phyloP scores from a whole-genome alignment of 1,140 invertebrate species.

The Lepidostoma basale region DNA sequence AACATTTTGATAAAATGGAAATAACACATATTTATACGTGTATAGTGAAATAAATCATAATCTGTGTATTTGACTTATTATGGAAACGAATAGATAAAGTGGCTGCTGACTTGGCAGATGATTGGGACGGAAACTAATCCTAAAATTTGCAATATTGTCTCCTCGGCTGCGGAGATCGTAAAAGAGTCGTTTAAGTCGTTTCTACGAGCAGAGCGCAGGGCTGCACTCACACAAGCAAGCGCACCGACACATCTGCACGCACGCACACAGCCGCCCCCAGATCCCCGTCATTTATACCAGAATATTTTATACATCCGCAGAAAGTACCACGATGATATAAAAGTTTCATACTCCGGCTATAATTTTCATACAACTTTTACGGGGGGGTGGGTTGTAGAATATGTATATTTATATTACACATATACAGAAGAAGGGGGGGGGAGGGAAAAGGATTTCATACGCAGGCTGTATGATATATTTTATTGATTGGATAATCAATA shows the following conservation, averaged over 20 bases:
- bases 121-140: too few relatives aligned
- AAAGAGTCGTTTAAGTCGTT: slow-evolving; percentile 28
- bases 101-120: too few relatives aligned
- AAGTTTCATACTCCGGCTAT: slow-evolving; percentile 47
- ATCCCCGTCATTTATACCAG: slow-evolving; percentile 46
- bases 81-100: too few relatives aligned
- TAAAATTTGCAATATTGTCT: not conserved
- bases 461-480: slow-evolving; percentile 47
- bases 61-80: too few relatives aligned
- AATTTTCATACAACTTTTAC: slow-evolving; percentile 47
- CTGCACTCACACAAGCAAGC: slow-evolving; percentile 8
- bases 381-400: slow-evolving; percentile 5
- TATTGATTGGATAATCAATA: slow-evolving; percentile 48
- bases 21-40: too few relatives aligned
- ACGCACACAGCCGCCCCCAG: slow-evolving; percentile 34
- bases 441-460: slow-evolving; percentile 47
- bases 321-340: slow-evolving; percentile 47
- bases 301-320: slow-evolving; percentile 47
- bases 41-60: too few relatives aligned
- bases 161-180: not conserved
- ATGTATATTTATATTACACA: slow-evolving; percentile 28
- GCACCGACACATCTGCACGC: slow-evolving; percentile 9
- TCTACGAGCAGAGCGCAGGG: not conserved
- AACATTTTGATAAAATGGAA: too few relatives aligned
- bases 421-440: slow-evolving; percentile 4